phyloP scores from a whole-genome alignment of 2,888 invertebrate genomes.

The Hesperia comma region DNA sequence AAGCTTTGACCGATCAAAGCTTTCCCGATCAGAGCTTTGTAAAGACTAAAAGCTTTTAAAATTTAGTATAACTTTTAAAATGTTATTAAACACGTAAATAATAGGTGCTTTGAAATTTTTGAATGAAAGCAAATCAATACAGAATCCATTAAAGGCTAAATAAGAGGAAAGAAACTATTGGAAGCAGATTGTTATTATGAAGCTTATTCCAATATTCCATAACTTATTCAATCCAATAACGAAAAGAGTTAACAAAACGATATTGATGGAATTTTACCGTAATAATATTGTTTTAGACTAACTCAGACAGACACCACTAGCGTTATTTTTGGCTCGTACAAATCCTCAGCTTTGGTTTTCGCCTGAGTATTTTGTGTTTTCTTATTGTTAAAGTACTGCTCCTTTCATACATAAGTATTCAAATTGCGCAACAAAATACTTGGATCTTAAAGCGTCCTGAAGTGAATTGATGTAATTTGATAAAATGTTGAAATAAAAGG shows the following conservation, averaged over 20 bases:
- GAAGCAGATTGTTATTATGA: background rate
- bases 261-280: constrained; percentile 11
- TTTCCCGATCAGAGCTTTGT: constrained; percentile 15
- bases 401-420: background rate
- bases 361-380: background rate
- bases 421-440: background rate
- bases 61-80: background rate
- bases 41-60: constrained; percentile 8
- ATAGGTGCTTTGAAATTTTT: background rate
- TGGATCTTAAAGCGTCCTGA: background rate
- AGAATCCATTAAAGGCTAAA: background rate
- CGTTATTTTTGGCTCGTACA: constrained; percentile 30
- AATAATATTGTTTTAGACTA: constrained; percentile 26
- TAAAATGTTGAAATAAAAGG: background rate
- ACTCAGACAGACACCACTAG: constrained; percentile 17
- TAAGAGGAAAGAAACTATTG: background rate
- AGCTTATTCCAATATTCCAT: background rate
- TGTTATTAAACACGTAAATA: background rate
- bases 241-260: background rate
- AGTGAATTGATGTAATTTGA: constrained; percentile 3
- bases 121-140: background rate
- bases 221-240: background rate
- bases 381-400: background rate
- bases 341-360: background rate
- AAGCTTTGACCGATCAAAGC: constrained; percentile 16